Conservation (phyloP, 2,888 invertebrate genomes). For the Fissipunctia ypsillon region DNA sequence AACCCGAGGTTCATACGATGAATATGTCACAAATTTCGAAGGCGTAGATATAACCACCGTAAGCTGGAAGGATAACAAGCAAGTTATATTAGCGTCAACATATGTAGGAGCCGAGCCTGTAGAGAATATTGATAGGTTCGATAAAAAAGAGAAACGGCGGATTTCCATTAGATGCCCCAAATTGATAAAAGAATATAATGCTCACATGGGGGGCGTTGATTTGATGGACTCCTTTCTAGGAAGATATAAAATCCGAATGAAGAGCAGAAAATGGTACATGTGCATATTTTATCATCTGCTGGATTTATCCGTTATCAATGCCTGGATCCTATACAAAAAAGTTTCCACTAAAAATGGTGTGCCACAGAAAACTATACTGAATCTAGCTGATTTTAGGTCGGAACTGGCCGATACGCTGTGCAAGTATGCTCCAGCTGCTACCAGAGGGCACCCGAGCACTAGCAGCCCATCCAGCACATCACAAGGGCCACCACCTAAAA, state of each 20-base stretch:
- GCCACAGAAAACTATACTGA: slow-evolving; percentile 46
- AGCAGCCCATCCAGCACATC: slow-evolving; percentile 46
- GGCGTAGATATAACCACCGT: slow-evolving; percentile 49
- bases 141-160: slow-evolving; percentile 35
- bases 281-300: too few relatives aligned
- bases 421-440: slow-evolving; percentile 48
- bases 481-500: slow-evolving; percentile 56
- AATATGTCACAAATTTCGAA: slow-evolving; percentile 54
- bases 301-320: too few relatives aligned
- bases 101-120: slow-evolving; percentile 38
- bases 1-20: slow-evolving; percentile 50
- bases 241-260: too few relatives aligned
- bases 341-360: slow-evolving; percentile 40
- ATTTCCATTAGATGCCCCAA: slow-evolving; percentile 26
- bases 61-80: slow-evolving; percentile 60
- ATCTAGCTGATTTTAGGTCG: slow-evolving; percentile 57
- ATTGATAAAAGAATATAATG: slow-evolving; percentile 49
- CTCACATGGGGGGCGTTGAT: slow-evolving; percentile 37
- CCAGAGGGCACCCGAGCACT: slow-evolving; percentile 64
- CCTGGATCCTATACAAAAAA: too few relatives aligned
- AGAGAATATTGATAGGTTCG: slow-evolving; percentile 30
- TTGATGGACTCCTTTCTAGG: too few relatives aligned
- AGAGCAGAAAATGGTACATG: too few relatives aligned
- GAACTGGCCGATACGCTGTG: slow-evolving; percentile 37
- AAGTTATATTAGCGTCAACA: slow-evolving; percentile 40